Evolutionary conservation across 1,140 invertebrate genomes (phyloP), one percentile per base, ranked within the genome.

Genomic region (Dreissena rostriformis): DNA sequence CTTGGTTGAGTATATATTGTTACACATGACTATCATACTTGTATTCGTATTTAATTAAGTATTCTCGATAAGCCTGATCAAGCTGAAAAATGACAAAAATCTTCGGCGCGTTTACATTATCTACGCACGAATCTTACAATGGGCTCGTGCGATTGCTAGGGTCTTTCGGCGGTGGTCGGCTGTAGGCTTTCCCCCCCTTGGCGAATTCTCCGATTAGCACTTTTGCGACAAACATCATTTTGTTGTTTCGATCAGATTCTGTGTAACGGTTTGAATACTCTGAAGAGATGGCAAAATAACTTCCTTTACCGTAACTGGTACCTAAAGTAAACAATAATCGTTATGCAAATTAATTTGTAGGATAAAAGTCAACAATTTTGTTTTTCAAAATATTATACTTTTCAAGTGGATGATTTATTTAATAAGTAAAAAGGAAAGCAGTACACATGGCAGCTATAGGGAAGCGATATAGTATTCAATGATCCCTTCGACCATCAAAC

Each of bases 41-140:
- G 66, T 81, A 68, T 26, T 68, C 66, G 72, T 89, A 90, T 49
- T 84, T 75, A 14, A 91, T 86, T 24, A 91, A 15, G 84, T 91
- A 91, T 66, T 90, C 89, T 17, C 89, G 90, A 84, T 91, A 90
- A 15, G 81, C 83, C 81, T 91, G 90, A 19, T 82, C 76, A 51
- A 77, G 28, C 22, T 87, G 73, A 84, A 91, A 91, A 26, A 90
- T 87, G 19, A 91, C 88, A 86, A 88, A 90, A 19, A 90, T 91
- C 71, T 28, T 72, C 10, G 90, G 89, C 55, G 86, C 81, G 0
- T 24, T 15, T 12, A 65, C 61, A 63, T 88, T 65, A 80, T 91
- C 76, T n/a, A 91, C 90, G 72, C 87, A 88, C 0, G 88, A 89
- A 28, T 91, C 87, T 67, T 88, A 91, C 53, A 87, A 53, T 19